Evolutionary conservation across 2,888 invertebrate species (phyloP), one percentile per base, ranked within the genome.

Genomic region (Liopterus haemorrhoidalis): DNA sequence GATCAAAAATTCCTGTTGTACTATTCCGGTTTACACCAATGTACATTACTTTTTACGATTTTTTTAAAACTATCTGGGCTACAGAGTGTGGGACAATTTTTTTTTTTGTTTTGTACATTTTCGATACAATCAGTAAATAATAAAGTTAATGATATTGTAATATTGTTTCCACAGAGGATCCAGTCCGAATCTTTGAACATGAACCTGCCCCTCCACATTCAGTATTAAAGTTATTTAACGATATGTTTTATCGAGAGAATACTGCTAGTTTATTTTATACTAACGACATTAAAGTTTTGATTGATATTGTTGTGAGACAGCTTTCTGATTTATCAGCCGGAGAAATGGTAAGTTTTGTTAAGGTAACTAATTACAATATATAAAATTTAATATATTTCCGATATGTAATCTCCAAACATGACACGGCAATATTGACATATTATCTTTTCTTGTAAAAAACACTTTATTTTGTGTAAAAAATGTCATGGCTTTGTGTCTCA

Each of bases 221-320:
- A 0, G 83, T 94, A 5, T 71, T 93, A 35, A 94, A 95, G 69
- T 75, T 96, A 56, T 82, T 90, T 55, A 81, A 81, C 31, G 94
- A 96, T 67, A 70, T 95, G 53, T 93, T 93, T 66, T 81, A 81
- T 50, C 78, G 78, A 54, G 76, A 79, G 53, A 75, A 78, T 52
- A 91, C 93, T 1, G 87, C 94, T 0, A 78, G 81, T 54, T 76
- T 94, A 51, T 90, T 95, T 69, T 96, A 96, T 67, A 91, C 93
- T 0, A 96, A 95, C 62, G 96, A 96, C 64, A 82, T 88, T 28
- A 90, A 88, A 69, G 95, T 95, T 30, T 76, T 95, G 46, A 84
- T 95, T 50, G 96, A 95, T 63, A 94, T 96, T 60, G 81, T 94
- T 41, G 82, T 92, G 38, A 74, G 95, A 36, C 91, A 93, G 66